phyloP scores from a whole-genome alignment of 2,888 invertebrate genomes.

The Sinopyrophorus schimmeli region DNA sequence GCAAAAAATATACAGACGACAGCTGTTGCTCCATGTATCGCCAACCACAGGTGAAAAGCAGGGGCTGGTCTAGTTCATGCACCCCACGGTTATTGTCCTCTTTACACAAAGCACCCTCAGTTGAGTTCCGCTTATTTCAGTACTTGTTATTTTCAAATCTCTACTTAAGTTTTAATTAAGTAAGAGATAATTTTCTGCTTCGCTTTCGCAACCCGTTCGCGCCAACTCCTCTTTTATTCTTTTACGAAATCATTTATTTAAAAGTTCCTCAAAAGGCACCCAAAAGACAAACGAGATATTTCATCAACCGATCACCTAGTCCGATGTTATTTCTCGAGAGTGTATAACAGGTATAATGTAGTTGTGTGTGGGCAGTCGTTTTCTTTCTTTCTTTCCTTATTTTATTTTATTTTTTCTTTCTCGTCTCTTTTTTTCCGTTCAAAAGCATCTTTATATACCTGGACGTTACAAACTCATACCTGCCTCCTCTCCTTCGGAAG shows the following conservation, averaged over 20 bases:
- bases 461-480: conserved; percentile 16
- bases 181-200: conserved; percentile 28
- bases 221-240: too few relatives aligned
- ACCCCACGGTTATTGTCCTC: conserved; percentile 45
- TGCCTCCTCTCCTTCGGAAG: too few relatives aligned
- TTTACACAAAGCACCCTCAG: conserved; percentile 40
- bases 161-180: conserved; percentile 32
- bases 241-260: too few relatives aligned
- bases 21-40: conserved; percentile 43
- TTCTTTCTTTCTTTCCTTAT: too few relatives aligned
- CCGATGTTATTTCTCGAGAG: conserved; percentile 8
- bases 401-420: too few relatives aligned
- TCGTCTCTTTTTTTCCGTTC: conserved; percentile 15
- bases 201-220: conserved; percentile 9
- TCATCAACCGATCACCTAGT: conserved; percentile 14
- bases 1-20: conserved; percentile 41
- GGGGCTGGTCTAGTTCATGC: conserved; percentile 41
- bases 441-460: conserved; percentile 16
- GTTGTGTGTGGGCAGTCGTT: conserved; percentile 23
- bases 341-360: conserved; percentile 24
- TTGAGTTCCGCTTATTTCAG: conserved; percentile 30
- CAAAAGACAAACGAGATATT: conserved; percentile 3
- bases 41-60: conserved; percentile 43
- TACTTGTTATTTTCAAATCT: conserved; percentile 31
- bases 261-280: too few relatives aligned